Evolutionary conservation across 2,797 vertebrate species (phyloP).

Genomic region (Apodemus agrarius): DNA sequence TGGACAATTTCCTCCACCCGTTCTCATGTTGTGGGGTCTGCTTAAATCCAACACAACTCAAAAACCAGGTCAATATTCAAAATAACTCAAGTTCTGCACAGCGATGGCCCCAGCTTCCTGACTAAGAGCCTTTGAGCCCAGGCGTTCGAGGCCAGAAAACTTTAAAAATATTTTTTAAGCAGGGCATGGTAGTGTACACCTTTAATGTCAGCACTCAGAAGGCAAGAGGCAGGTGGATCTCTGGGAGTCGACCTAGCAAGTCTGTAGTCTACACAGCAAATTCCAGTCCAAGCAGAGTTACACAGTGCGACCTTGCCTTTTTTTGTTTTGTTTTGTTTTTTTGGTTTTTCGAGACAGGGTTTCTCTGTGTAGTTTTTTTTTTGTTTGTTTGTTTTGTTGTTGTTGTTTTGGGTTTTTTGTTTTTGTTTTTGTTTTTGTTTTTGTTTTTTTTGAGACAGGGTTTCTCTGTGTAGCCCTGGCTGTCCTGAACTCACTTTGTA

Average conservation of each 20-base stretch:
- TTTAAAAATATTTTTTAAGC: background rate
- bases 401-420: too few relatives aligned
- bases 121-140: background rate
- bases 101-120: background rate
- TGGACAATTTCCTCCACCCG: too few relatives aligned
- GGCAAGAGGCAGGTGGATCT: background rate
- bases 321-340: too few relatives aligned
- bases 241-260: background rate
- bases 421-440: too few relatives aligned
- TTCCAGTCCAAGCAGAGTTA: background rate
- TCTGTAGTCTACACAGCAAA: background rate
- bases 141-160: background rate
- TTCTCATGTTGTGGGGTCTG: background rate
- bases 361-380: too few relatives aligned
- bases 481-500: too few relatives aligned
- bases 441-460: too few relatives aligned
- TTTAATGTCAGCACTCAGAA: background rate
- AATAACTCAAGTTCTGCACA: background rate
- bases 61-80: background rate
- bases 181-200: background rate
- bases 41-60: background rate
- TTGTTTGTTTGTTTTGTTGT: too few relatives aligned
- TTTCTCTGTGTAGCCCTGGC: too few relatives aligned
- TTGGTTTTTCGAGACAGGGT: too few relatives aligned
- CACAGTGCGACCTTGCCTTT: background rate